Conservation (phyloP, 2,113 vertebrate species). For the Montifringilla adamsi region DNA sequence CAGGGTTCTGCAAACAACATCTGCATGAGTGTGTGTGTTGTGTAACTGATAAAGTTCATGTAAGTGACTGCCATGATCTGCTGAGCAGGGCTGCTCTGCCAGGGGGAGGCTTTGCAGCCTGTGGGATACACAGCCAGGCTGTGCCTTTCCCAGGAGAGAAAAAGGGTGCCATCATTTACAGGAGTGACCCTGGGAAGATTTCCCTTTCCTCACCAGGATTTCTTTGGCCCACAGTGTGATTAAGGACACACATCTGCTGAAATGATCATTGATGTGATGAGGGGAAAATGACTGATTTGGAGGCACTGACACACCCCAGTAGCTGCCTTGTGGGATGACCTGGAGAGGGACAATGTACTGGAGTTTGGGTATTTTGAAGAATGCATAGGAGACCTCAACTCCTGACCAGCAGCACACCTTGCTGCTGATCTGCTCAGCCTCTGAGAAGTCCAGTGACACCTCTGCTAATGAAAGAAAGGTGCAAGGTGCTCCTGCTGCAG, state of each 20-base stretch:
- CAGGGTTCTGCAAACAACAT: slow-evolving; percentile 40
- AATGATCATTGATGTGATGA: neutral
- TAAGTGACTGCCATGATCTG: neutral
- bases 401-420: neutral
- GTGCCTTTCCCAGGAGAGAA: neutral
- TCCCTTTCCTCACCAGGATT: neutral
- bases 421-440: neutral
- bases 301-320: neutral
- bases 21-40: neutral
- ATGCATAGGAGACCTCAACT: neutral
- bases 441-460: neutral
- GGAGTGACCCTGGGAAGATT: neutral
- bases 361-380: too few species aligned
- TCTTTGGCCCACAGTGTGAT: neutral
- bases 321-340: neutral
- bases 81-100: neutral
- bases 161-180: neutral
- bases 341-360: neutral
- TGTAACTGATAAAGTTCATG: neutral
- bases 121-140: neutral
- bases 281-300: neutral
- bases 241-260: neutral
- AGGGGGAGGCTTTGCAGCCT: neutral
- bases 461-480: neutral
- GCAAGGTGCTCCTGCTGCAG: neutral